phyloP scores from a whole-genome alignment of 1,140 invertebrate species.

The Phocides pigmalion region DNA sequence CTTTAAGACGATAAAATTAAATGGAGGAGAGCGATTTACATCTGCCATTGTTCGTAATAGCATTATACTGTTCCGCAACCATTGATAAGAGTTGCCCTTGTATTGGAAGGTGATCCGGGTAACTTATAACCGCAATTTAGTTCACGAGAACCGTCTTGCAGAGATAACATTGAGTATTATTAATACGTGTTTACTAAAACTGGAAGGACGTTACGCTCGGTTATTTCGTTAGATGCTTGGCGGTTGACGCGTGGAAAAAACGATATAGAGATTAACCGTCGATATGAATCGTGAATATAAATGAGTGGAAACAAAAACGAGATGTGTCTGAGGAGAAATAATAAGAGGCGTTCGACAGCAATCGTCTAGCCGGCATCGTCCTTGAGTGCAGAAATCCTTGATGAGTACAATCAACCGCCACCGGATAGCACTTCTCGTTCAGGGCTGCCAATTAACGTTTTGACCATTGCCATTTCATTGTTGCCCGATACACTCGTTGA shows the following conservation, averaged over 20 bases:
- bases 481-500: conserved; percentile 15
- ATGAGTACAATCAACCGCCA: conserved; percentile 83
- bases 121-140: conserved; percentile 6
- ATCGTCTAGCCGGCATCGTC: conserved; percentile 76
- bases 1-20: neutral
- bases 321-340: conserved; percentile 77
- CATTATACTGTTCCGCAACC: neutral
- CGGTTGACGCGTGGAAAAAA: conserved; percentile 55
- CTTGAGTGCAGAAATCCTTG: conserved; percentile 82
- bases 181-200: conserved; percentile 12
- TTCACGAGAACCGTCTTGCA: neutral
- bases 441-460: conserved; percentile 71
- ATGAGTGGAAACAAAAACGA: conserved; percentile 78
- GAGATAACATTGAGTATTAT: neutral
- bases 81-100: neutral
- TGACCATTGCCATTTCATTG: conserved; percentile 31
- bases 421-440: conserved; percentile 67
- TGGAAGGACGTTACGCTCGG: conserved; percentile 11
- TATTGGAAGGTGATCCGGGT: neutral
- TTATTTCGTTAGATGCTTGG: conserved; percentile 21
- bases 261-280: conserved; percentile 74
- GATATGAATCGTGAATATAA: conserved; percentile 81
- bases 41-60: neutral
- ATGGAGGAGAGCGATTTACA: neutral
- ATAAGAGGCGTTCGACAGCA: conserved; percentile 74